phyloP scores from a whole-genome alignment of 2,888 invertebrate genomes.

The Rotaria socialis region DNA sequence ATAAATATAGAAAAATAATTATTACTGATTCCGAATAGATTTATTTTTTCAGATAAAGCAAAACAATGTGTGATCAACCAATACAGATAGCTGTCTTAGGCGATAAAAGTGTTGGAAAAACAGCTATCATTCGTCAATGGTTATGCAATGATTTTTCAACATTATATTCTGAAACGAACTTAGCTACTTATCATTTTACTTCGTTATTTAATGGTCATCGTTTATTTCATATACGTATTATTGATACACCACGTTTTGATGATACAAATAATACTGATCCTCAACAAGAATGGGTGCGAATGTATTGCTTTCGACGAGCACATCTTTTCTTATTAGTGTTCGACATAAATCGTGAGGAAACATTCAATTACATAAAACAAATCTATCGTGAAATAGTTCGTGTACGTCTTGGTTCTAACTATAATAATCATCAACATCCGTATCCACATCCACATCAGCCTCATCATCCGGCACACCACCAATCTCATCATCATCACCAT shows the following conservation, averaged over 20 bases:
- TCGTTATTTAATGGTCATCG: neutral
- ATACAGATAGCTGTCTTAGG: conserved; percentile 72
- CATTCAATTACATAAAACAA: conserved; percentile 8
- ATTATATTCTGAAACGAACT: neutral
- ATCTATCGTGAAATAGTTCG: conserved; percentile 3
- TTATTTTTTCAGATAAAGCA: neutral
- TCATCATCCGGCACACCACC: neutral
- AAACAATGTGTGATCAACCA: neutral
- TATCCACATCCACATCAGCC: neutral
- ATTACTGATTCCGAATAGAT: neutral
- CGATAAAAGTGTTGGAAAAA: conserved; percentile 84
- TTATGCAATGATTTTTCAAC: conserved; percentile 69
- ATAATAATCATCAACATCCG: neutral
- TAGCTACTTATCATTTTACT: neutral
- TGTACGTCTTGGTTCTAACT: neutral
- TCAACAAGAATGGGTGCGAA: conserved; percentile 20
- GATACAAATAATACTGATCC: conserved; percentile 29
- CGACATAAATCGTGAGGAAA: conserved; percentile 2
- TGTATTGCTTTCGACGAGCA: conserved; percentile 9
- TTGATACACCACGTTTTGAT: conserved; percentile 19
- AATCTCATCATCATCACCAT: neutral
- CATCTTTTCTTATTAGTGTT: neutral
- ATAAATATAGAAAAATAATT: neutral
- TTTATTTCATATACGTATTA: conserved; percentile 14
- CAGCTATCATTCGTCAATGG: conserved; percentile 80